Base-by-base conservation (phyloP, 1,140 invertebrate species). In the Pachypsylla venusta region DNA sequence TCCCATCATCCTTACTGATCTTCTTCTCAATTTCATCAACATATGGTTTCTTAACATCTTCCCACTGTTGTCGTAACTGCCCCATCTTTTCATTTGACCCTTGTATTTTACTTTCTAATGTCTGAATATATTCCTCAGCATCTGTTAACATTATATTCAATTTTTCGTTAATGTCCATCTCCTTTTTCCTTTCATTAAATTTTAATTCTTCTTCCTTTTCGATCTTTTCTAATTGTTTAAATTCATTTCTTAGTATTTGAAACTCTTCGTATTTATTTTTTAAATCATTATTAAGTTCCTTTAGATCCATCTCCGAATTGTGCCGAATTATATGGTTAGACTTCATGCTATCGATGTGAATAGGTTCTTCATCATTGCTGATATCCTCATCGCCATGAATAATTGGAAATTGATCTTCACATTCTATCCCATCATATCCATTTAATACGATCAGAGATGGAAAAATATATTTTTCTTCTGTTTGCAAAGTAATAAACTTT, bases 141-240 rank as follows among this genome's bases (percentile, higher is more conserved):
- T 72, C 69, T 7, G 66, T 67, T 58, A 71, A 60, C 19, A 70
- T 64, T 7, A 71, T 57, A 22, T 64, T 67, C 12, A 66, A 65
- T n/a, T 64, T 63, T 22, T 70, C 70, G 19, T 69, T 66, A 12
- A 70, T 27, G 56, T 71, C 70, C 0, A 64, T 61, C 25, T 63
- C 59, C 0, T 66, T 62, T 24, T 66, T 63, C 70, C 82, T 79
- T 59, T 76, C 74, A 63, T 76, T 69, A 30, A 83, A 68, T 64
- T 75, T 70, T 66, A 71, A 74, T 60, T 79, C 74, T 60, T 72
- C 77, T 26, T 78, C 75, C 66, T 75, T 78, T 30, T 81, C 56
- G 20, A 70, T 56, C 28, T n/a, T 55, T 60, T 57, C 60, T 24
- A 56, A 60, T n/a, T 55, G 39, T 25, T 14, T 48, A 40, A 42